Evolutionary conservation across 30 jellyfish, hydroid and myxozoan genomes (phyloP), one percentile per base, ranked within the genome.

Genomic region (Aurelia coerulea): DNA sequence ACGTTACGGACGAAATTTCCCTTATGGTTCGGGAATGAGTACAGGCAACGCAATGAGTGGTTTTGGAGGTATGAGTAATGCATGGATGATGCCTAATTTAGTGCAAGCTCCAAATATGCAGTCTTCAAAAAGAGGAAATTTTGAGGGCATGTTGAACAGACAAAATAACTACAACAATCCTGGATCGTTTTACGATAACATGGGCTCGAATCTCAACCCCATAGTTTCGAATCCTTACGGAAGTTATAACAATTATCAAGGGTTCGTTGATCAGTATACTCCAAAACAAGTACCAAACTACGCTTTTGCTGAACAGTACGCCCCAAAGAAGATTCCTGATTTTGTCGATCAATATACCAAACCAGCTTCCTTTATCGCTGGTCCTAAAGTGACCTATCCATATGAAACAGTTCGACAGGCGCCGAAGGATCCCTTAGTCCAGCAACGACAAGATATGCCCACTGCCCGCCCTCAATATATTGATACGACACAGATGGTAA

Each of bases 361-460:
- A 5, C 41, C 73, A 51, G 49, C 54, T 13, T 34, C 80, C 1
- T 56, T 52, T 15, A 33, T 76, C 6, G 39, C 86, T 5, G 32
- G 62, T 15, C 19, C 52, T 1, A 56, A 23, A 52, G 31, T 76
- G n/a, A 53, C 39, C 17, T 74, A 82, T n/a, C 85, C 91, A 9
- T 82, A 51, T 39, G 77, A 59, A 17, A 51, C n/a, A 5, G 12
- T 16, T 34, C 76, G 23, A 31, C 54, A 8, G 83, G 12, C 14
- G 3, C 53, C 84, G 17, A 82, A 56, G 32, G 78, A 82, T 62
- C 77, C 52, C 2, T 49, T 62, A 5, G 78, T 59, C 10, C 91
- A 82, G 70, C 91, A 82, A 42, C 59, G 91, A 33, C 91, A 82
- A 73, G 42, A 68, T 59, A 82, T 49, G 74, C 91, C 91, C 10